A percentile compares a stretch with the other conserved stretches of the same genome.
Evolutionary conservation across 2,888 invertebrate genomes (phyloP).

Genomic region (Oeneis ivallda): DNA sequence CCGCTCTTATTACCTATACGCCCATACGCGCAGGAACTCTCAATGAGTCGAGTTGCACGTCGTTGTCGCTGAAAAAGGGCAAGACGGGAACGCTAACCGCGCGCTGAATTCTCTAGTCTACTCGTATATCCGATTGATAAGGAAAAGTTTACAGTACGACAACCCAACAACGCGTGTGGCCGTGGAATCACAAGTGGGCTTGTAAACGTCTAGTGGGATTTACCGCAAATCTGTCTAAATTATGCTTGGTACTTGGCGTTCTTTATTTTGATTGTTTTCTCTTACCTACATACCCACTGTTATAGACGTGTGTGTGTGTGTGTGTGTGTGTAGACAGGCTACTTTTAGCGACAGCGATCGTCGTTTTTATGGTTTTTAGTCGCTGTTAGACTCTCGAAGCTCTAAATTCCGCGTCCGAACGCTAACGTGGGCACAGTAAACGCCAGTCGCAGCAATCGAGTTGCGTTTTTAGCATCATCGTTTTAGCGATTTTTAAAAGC

Average conservation of each 20-base stretch:
- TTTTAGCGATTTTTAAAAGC: no score
- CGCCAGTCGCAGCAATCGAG: no score
- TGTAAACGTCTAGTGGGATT: conserved; percentile 7
- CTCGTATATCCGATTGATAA: conserved; percentile 13
- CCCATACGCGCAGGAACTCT: conserved; percentile 51
- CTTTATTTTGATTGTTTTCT: no score
- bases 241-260: background rate
- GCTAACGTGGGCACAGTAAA: no score
- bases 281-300: no score
- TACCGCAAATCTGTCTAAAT: background rate
- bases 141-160: conserved; percentile 20
- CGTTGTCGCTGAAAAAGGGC: conserved; percentile 24
- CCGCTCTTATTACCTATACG: conserved; percentile 24
- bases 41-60: conserved; percentile 42
- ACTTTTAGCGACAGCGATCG: no score
- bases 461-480: no score
- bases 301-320: no score
- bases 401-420: no score
- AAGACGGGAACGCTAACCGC: conserved; percentile 10
- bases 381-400: no score
- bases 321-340: no score
- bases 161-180: conserved; percentile 14
- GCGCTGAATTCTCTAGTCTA: conserved; percentile 20
- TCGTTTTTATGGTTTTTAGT: no score
- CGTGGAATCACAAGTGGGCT: background rate